phyloP scores from a whole-genome alignment of 1,140 invertebrate genomes.

The Bombus sylvicola region DNA sequence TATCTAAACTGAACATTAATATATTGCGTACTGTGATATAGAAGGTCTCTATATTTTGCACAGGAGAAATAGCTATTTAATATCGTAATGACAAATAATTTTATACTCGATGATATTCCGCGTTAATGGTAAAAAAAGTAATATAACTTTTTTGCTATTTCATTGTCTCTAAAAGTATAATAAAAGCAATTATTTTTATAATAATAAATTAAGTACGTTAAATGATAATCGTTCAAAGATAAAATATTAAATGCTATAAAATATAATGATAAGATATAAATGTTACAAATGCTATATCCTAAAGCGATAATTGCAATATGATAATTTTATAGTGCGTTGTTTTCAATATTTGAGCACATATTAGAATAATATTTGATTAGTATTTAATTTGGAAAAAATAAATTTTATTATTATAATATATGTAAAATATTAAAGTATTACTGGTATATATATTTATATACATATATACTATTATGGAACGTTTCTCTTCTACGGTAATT shows the following conservation, averaged over 20 bases:
- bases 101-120: not conserved
- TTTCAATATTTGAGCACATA: not conserved
- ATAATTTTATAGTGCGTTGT: not conserved
- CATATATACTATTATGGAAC: not conserved
- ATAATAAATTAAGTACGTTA: not conserved
- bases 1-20: not conserved
- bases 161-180: not conserved
- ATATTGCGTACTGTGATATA: slow-evolving; percentile 41
- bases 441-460: not conserved
- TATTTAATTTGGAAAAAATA: not conserved
- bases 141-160: not conserved
- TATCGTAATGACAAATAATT: not conserved
- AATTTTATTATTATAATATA: slow-evolving; percentile 1
- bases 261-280: too few relatives aligned
- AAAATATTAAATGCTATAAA: not conserved
- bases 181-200: not conserved
- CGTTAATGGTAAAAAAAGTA: not conserved
- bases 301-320: not conserved
- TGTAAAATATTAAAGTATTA: slow-evolving; percentile 12
- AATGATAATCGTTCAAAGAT: not conserved
- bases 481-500: slow-evolving; percentile 1
- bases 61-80: slow-evolving; percentile 6
- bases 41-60: slow-evolving; percentile 15
- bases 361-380: slow-evolving; percentile 19
- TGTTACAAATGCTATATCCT: not conserved